phyloP scores from a whole-genome alignment of 1,140 invertebrate genomes.

The Cotesia typhae region DNA sequence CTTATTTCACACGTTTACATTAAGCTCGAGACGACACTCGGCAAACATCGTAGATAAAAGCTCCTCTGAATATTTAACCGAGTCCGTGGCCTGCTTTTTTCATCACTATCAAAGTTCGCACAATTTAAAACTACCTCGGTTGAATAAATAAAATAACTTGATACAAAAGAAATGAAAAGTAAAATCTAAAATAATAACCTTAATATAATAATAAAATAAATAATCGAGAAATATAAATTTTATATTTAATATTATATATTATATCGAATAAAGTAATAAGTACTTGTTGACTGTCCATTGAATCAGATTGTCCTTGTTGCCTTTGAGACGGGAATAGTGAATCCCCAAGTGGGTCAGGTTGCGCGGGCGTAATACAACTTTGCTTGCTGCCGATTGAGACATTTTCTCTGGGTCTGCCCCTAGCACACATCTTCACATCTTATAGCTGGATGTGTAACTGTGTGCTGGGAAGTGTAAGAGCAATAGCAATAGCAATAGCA shows the following conservation, averaged over 20 bases:
- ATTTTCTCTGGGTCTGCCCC: neutral
- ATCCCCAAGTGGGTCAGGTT: conserved; percentile 21
- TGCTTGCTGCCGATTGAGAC: conserved; percentile 5
- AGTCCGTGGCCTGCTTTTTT: conserved; percentile 16
- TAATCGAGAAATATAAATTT: neutral
- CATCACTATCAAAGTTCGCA: too few species aligned
- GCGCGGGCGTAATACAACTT: neutral
- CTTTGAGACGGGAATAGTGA: neutral
- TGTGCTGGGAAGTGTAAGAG: too few species aligned
- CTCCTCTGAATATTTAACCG: conserved; percentile 29
- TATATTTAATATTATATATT: too few species aligned
- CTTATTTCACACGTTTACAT: conserved; percentile 27
- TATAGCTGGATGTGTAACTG: too few species aligned
- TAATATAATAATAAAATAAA: conserved; percentile 2
- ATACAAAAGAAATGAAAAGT: too few species aligned
- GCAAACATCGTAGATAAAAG: conserved; percentile 25
- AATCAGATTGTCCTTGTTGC: conserved; percentile 14
- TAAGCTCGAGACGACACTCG: conserved; percentile 13
- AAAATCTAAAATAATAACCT: neutral
- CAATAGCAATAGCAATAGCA: too few species aligned
- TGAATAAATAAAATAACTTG: neutral
- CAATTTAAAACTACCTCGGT: too few species aligned
- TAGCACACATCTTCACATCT: too few species aligned
- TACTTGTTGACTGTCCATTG: conserved; percentile 21
- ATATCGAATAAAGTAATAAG: neutral